phyloP scores from a whole-genome alignment of 1,140 invertebrate species.

The Parasteatoda tepidariorum region DNA sequence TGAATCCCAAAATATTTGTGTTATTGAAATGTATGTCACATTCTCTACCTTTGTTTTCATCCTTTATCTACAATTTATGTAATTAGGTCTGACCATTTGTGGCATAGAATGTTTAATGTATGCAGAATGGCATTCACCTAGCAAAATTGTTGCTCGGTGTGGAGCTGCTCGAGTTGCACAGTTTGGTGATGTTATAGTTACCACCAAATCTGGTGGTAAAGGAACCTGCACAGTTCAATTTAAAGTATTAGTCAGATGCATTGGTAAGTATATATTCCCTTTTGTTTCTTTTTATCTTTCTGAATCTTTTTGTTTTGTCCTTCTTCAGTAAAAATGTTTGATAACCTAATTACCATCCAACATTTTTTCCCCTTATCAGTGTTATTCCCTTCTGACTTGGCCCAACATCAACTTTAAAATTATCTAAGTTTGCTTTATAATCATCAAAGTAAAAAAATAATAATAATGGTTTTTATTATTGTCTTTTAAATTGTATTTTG shows the following conservation, averaged over 20 bases:
- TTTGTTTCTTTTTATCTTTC: not conserved
- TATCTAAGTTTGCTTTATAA: too few relatives aligned
- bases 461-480: too few relatives aligned
- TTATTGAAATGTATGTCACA: too few relatives aligned
- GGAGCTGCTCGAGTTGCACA: constrained; percentile 88
- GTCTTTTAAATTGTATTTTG: too few relatives aligned
- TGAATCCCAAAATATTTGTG: too few relatives aligned
- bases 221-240: constrained; percentile 97
- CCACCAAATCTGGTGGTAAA: constrained; percentile 87
- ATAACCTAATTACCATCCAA: too few relatives aligned
- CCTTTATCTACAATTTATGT: constrained; percentile 2
- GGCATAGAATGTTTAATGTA: constrained; percentile 93
- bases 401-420: too few relatives aligned
- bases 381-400: too few relatives aligned
- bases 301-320: not conserved
- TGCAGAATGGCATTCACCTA: constrained; percentile 97
- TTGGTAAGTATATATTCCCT: constrained; percentile 44
- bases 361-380: too few relatives aligned
- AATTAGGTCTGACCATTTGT: constrained; percentile 90
- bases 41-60: constrained; percentile 20
- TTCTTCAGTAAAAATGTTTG: not conserved
- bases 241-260: constrained; percentile 73
- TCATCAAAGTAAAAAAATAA: too few relatives aligned
- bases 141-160: constrained; percentile 96
- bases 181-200: constrained; percentile 92